Conservation (phyloP, 1,140 invertebrate species). For the Sitobion miscanthi region DNA sequence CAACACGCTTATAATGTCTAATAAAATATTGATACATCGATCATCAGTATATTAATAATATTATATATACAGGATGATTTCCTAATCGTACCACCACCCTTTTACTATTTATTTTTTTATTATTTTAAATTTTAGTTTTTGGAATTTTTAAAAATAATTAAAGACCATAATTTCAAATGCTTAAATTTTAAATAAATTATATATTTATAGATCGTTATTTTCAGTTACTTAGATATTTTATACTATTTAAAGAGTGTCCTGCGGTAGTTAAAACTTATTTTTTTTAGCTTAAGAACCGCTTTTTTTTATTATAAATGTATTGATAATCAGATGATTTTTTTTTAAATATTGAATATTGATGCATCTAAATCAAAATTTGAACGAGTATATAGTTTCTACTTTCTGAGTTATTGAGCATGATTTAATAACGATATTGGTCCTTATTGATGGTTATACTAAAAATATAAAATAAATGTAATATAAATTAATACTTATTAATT, state of each 20-base stretch:
- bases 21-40: not conserved
- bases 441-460: not conserved
- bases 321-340: not conserved
- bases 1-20: not conserved
- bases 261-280: too few species aligned
- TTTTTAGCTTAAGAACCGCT: not conserved
- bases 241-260: not conserved
- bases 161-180: not conserved
- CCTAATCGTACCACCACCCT: not conserved
- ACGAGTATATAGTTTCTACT: too few species aligned
- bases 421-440: not conserved
- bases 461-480: not conserved
- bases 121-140: not conserved
- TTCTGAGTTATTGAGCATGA: too few species aligned
- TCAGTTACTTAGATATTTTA: not conserved
- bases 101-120: not conserved
- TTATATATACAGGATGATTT: not conserved
- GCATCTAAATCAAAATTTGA: too few species aligned
- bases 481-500: not conserved
- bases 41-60: not conserved
- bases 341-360: not conserved
- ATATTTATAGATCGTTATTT: not conserved
- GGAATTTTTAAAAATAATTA: not conserved
- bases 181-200: not conserved
- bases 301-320: not conserved